Base-by-base conservation (phyloP, 2,797 vertebrate genomes). In the Rhinogobio ventralis region DNA sequence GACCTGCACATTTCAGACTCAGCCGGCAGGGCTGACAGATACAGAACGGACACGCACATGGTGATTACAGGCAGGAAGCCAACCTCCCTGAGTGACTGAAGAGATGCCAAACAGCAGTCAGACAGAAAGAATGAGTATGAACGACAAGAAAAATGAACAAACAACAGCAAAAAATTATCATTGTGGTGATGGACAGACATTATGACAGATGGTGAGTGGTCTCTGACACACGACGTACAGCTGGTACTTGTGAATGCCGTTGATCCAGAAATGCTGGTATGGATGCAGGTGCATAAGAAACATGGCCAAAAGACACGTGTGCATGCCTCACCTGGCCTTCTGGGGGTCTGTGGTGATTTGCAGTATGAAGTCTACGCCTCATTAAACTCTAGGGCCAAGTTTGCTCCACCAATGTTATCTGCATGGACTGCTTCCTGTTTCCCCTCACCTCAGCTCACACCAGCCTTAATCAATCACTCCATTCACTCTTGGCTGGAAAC, bases 381-480 rank as follows among this genome's bases (percentile, higher is more conserved):
- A 89, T 85, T 88, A 81, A 84, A 85, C 73, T 55, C 64, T 19
- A 83, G 62, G 25, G 77, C 84, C 49, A 67, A 46, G 66, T 73
- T 79, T 71, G 62, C n/a, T 74, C 49, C 68, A 82, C 71, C 46
- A 64, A 28, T 81, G 79, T 55, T 87, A 86, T 87, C 75, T 86
- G 84, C 82, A 88, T 60, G 64, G 17, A 46, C 74, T 60, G n/a
- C 36, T 81, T 84, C 64, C 64, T 79, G 76, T 73, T 85, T 80
- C 57, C 51, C 71, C n/a, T 57, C 80, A 73, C 57, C 72, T 72
- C 83, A 53, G 49, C 69, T 87, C 76, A 86, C 74, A 69, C 77
- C 36, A 60, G n/a, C 60, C 68, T 51, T 73, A 84, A 88, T 86
- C 87, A 87, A 86, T 84, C 87, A 89, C 51, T 39, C 73, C 46